Conservation (phyloP, 2,888 invertebrate species). For the Cerastis leucographa region DNA sequence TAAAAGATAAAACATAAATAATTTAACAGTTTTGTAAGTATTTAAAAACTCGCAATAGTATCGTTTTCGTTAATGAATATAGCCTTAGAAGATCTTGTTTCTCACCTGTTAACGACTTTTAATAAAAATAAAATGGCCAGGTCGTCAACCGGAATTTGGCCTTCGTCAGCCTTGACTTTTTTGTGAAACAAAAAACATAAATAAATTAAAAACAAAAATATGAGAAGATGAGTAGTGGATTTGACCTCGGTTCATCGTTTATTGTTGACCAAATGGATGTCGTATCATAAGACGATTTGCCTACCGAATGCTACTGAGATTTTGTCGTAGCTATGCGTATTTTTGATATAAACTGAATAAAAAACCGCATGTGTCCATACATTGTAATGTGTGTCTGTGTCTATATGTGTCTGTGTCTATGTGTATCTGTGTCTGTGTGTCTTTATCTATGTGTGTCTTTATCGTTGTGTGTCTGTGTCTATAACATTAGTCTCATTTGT, state of each 20-base stretch:
- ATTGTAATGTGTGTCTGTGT: neutral
- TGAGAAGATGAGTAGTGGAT: slow-evolving; percentile 34
- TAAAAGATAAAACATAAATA: slow-evolving; percentile 38
- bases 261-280: slow-evolving; percentile 31
- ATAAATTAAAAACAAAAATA: slow-evolving; percentile 41
- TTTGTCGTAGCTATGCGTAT: neutral
- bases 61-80: slow-evolving; percentile 58
- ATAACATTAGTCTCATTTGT: slow-evolving; percentile 13
- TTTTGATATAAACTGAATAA: neutral
- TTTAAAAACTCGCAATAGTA: slow-evolving; percentile 42
- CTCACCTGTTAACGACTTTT: slow-evolving; percentile 50
- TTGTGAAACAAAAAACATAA: slow-evolving; percentile 40
- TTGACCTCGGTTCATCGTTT: slow-evolving; percentile 37
- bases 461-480: neutral
- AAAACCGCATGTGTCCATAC: neutral
- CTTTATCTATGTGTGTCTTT: too few relatives aligned
- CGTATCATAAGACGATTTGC: slow-evolving; percentile 7
- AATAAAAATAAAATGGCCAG: slow-evolving; percentile 49
- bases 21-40: slow-evolving; percentile 55
- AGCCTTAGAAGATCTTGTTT: slow-evolving; percentile 55
- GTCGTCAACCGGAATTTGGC: slow-evolving; percentile 64
- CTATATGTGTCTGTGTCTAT: too few relatives aligned
- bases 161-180: slow-evolving; percentile 63
- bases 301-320: slow-evolving; percentile 47
- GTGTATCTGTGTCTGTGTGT: too few relatives aligned